phyloP scores from a whole-genome alignment of 2,797 vertebrate genomes.

The Protosalanx chinensis region DNA sequence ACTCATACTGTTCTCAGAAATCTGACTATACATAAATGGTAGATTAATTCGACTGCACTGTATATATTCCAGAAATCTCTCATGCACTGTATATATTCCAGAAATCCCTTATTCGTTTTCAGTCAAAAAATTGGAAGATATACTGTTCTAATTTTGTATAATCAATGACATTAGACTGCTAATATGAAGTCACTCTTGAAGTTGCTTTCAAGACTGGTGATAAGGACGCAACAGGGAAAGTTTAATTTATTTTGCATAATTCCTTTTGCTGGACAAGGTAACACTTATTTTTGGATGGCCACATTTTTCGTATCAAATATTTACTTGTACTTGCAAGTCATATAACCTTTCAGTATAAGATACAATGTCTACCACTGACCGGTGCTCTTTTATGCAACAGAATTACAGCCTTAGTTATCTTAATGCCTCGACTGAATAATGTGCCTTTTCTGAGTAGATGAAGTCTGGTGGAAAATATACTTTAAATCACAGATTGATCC shows the following conservation, averaged over 20 bases:
- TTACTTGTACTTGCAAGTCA: neutral
- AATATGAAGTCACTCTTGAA: neutral
- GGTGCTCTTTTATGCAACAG: neutral
- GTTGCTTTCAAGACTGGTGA: neutral
- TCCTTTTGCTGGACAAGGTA: neutral
- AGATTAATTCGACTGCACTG: neutral
- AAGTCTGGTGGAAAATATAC: slow-evolving; percentile 9
- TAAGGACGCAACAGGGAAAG: neutral
- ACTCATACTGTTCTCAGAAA: too few species aligned
- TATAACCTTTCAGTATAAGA: neutral
- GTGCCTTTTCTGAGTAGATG: neutral
- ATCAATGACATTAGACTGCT: slow-evolving; percentile 4
- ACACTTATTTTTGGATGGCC: neutral
- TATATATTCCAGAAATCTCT: neutral
- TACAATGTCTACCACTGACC: slow-evolving; percentile 14
- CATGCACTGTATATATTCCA: neutral
- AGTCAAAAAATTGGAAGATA: too few species aligned
- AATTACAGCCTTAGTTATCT: slow-evolving; percentile 21
- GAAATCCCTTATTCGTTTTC: neutral
- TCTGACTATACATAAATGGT: neutral
- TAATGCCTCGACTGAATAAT: slow-evolving; percentile 16
- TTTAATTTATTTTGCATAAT: neutral
- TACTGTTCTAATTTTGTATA: neutral
- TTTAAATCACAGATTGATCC: slow-evolving; percentile 5
- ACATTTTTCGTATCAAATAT: neutral